Evolutionary conservation across 2,888 invertebrate genomes (phyloP).

Genomic region (Hipparchia semele): DNA sequence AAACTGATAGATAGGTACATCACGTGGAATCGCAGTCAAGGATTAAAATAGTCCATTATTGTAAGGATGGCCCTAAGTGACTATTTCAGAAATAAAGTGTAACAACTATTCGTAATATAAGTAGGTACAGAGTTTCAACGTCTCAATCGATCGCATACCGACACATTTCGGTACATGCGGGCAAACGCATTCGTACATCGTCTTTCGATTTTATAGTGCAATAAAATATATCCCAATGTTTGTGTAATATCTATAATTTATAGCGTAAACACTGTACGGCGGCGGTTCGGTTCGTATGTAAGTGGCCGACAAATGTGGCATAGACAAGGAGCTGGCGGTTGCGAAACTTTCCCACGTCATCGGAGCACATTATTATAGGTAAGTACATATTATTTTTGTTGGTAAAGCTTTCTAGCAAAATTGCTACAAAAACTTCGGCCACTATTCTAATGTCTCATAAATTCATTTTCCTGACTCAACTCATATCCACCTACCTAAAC

Average conservation of each 20-base stretch:
- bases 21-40: background rate
- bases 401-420: background rate
- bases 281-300: constrained; percentile 42
- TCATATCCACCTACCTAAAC: too few relatives aligned
- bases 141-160: constrained; percentile 40
- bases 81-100: background rate
- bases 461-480: too few relatives aligned
- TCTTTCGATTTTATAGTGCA: constrained; percentile 68
- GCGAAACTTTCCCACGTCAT: background rate
- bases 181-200: constrained; percentile 53
- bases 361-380: background rate
- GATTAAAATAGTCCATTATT: too few relatives aligned
- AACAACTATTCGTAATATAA: constrained; percentile 4
- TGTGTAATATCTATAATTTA: constrained; percentile 74
- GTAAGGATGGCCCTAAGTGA: background rate
- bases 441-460: too few relatives aligned
- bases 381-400: background rate
- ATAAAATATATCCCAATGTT: constrained; percentile 77
- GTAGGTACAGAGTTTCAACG: constrained; percentile 12
- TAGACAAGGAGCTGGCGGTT: constrained; percentile 17
- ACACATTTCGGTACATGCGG: constrained; percentile 47
- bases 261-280: constrained; percentile 62
- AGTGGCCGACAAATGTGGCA: constrained; percentile 42
- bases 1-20: too few relatives aligned
- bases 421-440: background rate